Base-by-base conservation (phyloP, 2,888 invertebrate genomes). In the Acleris cristana region DNA sequence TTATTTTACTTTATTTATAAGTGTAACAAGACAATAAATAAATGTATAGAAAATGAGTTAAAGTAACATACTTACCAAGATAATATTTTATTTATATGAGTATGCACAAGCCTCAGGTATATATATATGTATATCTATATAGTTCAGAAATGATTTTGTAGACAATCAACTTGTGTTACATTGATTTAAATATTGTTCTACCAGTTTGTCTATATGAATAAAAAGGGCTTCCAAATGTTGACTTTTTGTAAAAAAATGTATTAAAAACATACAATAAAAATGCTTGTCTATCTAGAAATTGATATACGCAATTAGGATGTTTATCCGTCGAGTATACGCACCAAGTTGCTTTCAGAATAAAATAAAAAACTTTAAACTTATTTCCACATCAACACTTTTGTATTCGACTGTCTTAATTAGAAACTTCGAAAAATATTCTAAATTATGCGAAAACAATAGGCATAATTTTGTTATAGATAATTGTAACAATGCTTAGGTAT, bases 181-280 rank as follows among this genome's bases (percentile, higher is more conserved):
- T 45, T 45, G n/a, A 45, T n/a, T 45, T 48, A 48, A 16, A n/a
- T 55, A 19, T 12, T 40, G 19, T 40, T 40, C 14, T 19, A 70
- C 30, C 23, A 67, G 71, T 72, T 73, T 79, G 76, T 79, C 72
- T 77, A 77, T 75, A 73, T 76, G 72, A 68, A 73, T 55, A 69
- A 73, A 54, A 71, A 64, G 80, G 78, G 79, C 80, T 83, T 82
- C 79, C 81, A 81, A 74, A 73, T 70, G 19, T 55, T 55, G 62
- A 61, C 65, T 64, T 68, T 66, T 64, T 64, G 64, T 67, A 64
- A 64, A 72, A 71, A 65, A 34, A 63, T 48, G 55, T 55, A 45
- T 54, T 26, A 53, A 34, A 60, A 48, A 59, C 53, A 18, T 64
- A 53, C 54, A 53, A 64, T 70, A 72, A 76, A 73, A 70, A 74